Conservation (phyloP, 2,113 vertebrate species). For the Corapipo altera region DNA sequence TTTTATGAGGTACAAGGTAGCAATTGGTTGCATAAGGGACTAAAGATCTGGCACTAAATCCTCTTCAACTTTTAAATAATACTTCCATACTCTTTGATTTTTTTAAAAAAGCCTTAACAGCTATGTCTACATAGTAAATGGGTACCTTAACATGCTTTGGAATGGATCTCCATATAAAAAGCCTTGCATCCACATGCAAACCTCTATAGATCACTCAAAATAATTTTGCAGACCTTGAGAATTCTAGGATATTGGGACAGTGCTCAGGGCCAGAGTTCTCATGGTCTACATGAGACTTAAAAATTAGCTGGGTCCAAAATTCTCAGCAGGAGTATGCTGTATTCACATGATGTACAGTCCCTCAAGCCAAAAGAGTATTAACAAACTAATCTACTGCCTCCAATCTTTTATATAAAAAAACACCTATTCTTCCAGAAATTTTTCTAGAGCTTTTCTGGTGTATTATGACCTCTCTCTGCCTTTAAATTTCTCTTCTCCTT, state of each 20-base stretch:
- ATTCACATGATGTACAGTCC: background rate
- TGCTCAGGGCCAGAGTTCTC: background rate
- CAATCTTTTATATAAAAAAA: background rate
- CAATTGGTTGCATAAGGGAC: constrained; percentile 42
- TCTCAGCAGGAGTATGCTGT: background rate
- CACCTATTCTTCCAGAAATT: background rate
- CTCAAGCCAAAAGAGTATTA: background rate
- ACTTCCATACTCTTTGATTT: background rate
- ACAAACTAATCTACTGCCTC: background rate
- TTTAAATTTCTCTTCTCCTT: background rate
- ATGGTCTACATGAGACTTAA: background rate
- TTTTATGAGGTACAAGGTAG: constrained; percentile 36
- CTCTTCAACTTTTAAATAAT: background rate
- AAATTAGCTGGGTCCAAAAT: background rate
- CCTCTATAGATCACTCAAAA: background rate
- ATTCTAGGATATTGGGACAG: background rate
- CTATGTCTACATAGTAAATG: background rate
- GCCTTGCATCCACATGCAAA: background rate
- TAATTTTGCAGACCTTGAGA: background rate
- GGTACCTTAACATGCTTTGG: background rate
- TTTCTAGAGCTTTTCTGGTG: background rate
- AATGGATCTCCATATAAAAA: background rate
- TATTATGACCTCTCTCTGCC: background rate
- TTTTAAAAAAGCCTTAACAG: background rate
- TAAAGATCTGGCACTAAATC: constrained; percentile 14